These are phyloP conservation scores for Tokudaia tokunoshimensis DNA, from an alignment of 2,797 vertebrate species.

Conservation along the genomic window DNA sequence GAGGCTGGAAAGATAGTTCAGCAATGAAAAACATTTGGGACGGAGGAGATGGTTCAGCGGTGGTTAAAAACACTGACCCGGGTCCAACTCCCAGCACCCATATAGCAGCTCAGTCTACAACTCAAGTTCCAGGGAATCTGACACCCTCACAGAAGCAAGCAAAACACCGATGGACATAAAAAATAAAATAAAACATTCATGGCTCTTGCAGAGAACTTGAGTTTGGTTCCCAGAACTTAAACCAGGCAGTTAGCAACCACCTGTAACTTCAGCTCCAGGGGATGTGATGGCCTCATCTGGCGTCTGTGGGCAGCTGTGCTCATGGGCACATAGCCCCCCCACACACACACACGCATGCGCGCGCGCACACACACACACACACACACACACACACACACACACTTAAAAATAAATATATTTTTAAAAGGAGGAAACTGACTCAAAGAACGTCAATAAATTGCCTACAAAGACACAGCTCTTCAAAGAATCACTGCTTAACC, in stretches of 20 bases:
- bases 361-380: background rate
- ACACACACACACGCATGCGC: no score
- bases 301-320: background rate
- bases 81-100: background rate
- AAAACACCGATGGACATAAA: background rate
- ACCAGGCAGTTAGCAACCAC: background rate
- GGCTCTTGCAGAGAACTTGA: background rate
- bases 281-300: background rate
- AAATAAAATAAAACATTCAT: background rate
- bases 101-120: background rate
- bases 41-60: background rate
- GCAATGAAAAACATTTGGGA: background rate
- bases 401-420: background rate
- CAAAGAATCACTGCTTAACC: background rate
- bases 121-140: background rate
- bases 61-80: background rate
- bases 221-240: background rate
- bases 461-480: background rate
- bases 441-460: conserved; percentile 1
- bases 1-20: background rate
- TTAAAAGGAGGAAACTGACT: background rate
- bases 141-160: background rate
- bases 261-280: background rate
- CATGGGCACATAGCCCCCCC: background rate
- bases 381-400: background rate